A percentile compares a stretch with the other conserved stretches of the same genome.
These are phyloP conservation scores for Marmota monax DNA, from an alignment of 2,113 vertebrate genomes.

Conservation along the genomic window DNA sequence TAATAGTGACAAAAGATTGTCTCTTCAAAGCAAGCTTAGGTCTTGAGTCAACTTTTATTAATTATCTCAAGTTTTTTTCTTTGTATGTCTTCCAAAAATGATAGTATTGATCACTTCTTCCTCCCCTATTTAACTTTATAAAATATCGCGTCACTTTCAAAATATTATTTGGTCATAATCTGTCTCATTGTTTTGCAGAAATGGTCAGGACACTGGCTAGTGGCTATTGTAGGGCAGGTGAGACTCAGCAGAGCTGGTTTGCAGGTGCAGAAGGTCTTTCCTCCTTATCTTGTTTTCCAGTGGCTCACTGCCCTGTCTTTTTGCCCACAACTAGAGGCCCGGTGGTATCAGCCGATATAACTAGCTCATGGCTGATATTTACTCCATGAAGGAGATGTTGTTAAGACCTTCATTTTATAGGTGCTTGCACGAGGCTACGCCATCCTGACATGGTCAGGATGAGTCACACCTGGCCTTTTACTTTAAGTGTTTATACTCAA, in stretches of 20 bases:
- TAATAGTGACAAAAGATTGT: neutral
- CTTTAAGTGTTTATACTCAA: fast-evolving
- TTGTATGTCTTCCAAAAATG: neutral
- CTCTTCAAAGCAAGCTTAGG: neutral
- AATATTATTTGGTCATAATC: neutral
- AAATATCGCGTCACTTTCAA: neutral
- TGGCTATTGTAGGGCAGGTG: neutral
- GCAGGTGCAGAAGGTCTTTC: neutral
- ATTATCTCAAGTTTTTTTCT: neutral
- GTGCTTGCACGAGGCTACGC: neutral
- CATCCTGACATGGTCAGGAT: neutral
- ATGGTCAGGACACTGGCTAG: neutral
- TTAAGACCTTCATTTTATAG: neutral
- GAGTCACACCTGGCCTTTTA: neutral
- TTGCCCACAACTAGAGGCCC: neutral
- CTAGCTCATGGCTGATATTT: neutral
- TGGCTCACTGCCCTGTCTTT: neutral
- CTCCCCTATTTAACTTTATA: neutral
- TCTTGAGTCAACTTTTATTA: neutral
- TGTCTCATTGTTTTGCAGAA: neutral
- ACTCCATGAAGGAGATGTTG: neutral
- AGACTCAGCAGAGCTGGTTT: neutral
- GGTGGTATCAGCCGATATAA: neutral
- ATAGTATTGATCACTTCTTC: neutral
- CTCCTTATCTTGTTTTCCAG: neutral